Conservation (phyloP, 2,113 vertebrate species). For the Rissa tridactyla region DNA sequence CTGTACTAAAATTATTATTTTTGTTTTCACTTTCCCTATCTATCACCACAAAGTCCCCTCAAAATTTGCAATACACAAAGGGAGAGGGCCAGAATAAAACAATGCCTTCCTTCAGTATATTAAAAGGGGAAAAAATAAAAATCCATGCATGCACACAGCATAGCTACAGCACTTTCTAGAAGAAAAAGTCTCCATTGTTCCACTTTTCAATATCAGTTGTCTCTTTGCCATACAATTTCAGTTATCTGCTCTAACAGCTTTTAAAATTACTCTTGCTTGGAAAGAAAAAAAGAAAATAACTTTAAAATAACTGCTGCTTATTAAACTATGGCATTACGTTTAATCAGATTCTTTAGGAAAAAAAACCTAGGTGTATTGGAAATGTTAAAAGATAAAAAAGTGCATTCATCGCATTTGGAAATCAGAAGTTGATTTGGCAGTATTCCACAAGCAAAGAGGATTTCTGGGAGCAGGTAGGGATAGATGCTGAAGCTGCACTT, state of each 20-base stretch:
- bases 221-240: background rate
- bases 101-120: background rate
- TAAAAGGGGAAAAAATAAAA: background rate
- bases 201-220: background rate
- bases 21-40: background rate
- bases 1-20: background rate
- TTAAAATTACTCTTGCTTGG: background rate
- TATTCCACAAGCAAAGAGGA: background rate
- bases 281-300: background rate
- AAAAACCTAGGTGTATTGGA: background rate
- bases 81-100: background rate
- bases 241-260: background rate
- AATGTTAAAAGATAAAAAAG: background rate
- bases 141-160: background rate
- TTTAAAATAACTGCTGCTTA: background rate
- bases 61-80: background rate
- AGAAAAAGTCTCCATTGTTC: background rate
- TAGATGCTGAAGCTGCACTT: background rate
- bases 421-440: background rate
- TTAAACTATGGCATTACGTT: background rate
- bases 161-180: background rate
- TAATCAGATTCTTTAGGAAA: background rate
- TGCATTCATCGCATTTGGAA: background rate
- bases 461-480: background rate
- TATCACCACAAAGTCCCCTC: background rate